These are phyloP conservation scores for Phaonia tiefii DNA, from an alignment of 2,888 invertebrate species.

Conservation along the genomic window DNA sequence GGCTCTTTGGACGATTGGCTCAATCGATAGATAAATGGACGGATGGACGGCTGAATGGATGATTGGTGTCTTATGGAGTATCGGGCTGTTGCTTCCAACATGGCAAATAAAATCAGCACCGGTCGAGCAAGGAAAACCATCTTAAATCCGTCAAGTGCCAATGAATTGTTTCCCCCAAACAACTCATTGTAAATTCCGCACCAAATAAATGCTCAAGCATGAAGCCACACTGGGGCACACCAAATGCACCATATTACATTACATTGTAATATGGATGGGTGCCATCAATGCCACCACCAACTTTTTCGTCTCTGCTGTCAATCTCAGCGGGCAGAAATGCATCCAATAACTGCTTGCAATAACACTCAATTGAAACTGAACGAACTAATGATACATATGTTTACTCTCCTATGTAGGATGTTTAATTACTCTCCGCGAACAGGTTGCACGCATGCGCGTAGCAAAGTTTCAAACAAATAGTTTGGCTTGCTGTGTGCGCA, in stretches of 20 bases:
- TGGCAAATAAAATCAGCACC: too few relatives aligned
- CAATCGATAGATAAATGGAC: background rate
- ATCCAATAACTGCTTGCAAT: background rate
- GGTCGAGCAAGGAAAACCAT: conserved; percentile 8
- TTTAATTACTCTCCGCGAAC: conserved; percentile 30
- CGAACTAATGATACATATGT: conserved; percentile 30
- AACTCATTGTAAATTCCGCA: conserved; percentile 53
- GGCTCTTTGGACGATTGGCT: background rate
- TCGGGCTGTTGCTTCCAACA: conserved; percentile 40
- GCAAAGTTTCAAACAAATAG: conserved; percentile 9
- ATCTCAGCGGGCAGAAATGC: background rate
- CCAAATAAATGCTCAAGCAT: conserved; percentile 32
- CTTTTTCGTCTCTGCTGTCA: background rate
- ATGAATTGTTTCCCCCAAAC: conserved; percentile 44
- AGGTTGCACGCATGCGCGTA: conserved; percentile 32
- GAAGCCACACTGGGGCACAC: conserved; percentile 29
- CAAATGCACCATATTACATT: conserved; percentile 31
- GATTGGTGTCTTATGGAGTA: background rate
- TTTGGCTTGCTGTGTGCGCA: too few relatives aligned
- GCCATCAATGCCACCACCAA: background rate
- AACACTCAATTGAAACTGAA: conserved; percentile 33
- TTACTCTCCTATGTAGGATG: background rate
- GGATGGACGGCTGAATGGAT: background rate
- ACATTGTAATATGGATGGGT: background rate
- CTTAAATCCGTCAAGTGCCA: conserved; percentile 53